These are phyloP conservation scores for Folsomia manolachei DNA, from an alignment of 2,888 invertebrate species.

Conservation along the genomic window DNA sequence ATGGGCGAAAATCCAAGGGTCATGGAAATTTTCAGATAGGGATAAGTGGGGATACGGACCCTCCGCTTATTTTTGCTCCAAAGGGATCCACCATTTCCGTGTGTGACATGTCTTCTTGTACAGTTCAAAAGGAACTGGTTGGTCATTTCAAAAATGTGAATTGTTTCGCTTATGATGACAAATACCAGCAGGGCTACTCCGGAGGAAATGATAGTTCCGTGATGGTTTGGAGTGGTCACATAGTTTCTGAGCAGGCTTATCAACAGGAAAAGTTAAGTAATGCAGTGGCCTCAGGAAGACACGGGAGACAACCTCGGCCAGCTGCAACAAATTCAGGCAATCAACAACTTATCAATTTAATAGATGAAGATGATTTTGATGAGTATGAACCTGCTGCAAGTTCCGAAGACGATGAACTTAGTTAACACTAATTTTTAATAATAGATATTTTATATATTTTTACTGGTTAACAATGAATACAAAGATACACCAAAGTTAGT, in stretches of 20 bases:
- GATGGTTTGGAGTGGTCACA: slow-evolving; percentile 35
- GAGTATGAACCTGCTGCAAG: slow-evolving; percentile 4
- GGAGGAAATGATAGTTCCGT: slow-evolving; percentile 35
- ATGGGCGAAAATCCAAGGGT: slow-evolving; percentile 28
- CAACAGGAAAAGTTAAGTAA: slow-evolving; percentile 24
- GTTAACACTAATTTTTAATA: slow-evolving; percentile 15
- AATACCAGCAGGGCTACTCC: slow-evolving; percentile 33
- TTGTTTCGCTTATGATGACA: slow-evolving; percentile 34
- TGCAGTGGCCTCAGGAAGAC: not conserved
- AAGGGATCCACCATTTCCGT: slow-evolving; percentile 30
- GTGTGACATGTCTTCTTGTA: slow-evolving; percentile 33
- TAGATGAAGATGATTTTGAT: slow-evolving; percentile 26
- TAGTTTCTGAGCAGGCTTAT: slow-evolving; percentile 25
- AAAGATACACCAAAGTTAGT: not conserved
- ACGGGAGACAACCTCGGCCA: not conserved
- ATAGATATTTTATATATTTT: slow-evolving; percentile 11
- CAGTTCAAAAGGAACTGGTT: slow-evolving; percentile 22
- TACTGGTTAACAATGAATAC: not conserved
- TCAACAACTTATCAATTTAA: slow-evolving; percentile 25
- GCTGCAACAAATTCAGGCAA: not conserved
- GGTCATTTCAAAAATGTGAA: slow-evolving; percentile 37
- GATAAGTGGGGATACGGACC: slow-evolving; percentile 27
- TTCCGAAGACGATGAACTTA: not conserved
- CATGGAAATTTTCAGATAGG: slow-evolving; percentile 34
- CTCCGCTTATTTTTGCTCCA: slow-evolving; percentile 32